These are phyloP conservation scores for Choloepus hoffmanni DNA, from an alignment of 2,113 vertebrate species.

Conservation along the genomic window DNA sequence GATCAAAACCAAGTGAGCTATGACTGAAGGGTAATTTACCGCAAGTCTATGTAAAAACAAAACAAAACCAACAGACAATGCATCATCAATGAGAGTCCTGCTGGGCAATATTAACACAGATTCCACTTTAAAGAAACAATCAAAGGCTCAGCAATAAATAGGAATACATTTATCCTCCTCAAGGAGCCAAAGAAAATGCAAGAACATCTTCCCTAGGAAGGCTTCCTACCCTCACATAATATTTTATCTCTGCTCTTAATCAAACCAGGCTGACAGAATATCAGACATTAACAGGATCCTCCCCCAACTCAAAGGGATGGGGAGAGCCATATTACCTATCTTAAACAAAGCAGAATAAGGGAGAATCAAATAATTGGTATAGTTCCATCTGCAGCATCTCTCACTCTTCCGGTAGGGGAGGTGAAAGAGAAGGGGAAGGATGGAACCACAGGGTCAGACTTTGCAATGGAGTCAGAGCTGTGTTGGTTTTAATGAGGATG, in stretches of 20 bases:
- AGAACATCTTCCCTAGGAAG: constrained; percentile 56
- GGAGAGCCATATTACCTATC: constrained; percentile 18
- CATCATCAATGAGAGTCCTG: constrained; percentile 74
- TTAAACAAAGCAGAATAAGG: constrained; percentile 12
- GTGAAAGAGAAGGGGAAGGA: neutral
- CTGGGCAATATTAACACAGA: constrained; percentile 68
- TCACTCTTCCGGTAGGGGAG: neutral
- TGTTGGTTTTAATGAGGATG: constrained; percentile 14
- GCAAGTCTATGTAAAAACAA: neutral
- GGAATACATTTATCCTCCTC: constrained; percentile 61
- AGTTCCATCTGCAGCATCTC: neutral
- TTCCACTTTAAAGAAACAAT: constrained; percentile 68
- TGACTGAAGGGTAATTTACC: constrained; percentile 69
- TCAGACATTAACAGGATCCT: constrained; percentile 36
- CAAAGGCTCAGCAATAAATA: constrained; percentile 75
- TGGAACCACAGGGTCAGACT: neutral
- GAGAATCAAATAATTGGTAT: neutral
- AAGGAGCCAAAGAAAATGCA: constrained; percentile 65
- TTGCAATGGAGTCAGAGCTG: neutral
- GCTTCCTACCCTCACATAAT: constrained; percentile 37
- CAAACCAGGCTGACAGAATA: constrained; percentile 57
- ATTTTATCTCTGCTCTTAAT: constrained; percentile 69
- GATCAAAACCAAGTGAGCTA: constrained; percentile 75
- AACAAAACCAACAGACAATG: neutral
- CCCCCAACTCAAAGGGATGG: neutral